Percentiles rank a stretch among this genome's conserved stretches.
Conservation (phyloP, 2,888 invertebrate genomes). For the Atethmia centrago region DNA sequence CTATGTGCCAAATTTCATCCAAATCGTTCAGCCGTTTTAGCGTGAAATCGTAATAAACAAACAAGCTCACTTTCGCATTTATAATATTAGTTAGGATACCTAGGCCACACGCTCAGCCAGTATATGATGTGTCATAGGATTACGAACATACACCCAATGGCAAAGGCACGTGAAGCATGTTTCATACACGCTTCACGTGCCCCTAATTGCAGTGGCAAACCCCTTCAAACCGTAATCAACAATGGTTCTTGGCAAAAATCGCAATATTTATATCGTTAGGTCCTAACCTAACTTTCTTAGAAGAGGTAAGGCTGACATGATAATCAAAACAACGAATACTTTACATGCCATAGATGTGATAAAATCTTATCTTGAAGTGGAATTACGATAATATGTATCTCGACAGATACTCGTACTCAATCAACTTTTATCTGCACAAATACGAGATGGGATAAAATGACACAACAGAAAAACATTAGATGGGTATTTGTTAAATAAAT, state of each 20-base stretch:
- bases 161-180: neutral
- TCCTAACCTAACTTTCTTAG: conserved; percentile 17
- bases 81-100: too few species aligned
- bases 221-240: neutral
- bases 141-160: neutral
- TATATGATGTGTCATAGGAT: neutral
- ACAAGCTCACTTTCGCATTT: too few species aligned
- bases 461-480: conserved; percentile 4
- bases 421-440: conserved; percentile 44
- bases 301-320: neutral
- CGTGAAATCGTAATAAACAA: too few species aligned
- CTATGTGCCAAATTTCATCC: too few species aligned
- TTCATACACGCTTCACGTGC: neutral
- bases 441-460: conserved; percentile 16
- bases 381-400: conserved; percentile 24
- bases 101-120: neutral
- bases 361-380: conserved; percentile 43
- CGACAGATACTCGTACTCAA: conserved; percentile 48
- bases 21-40: too few species aligned
- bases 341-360: conserved; percentile 7
- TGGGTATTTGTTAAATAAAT: neutral
- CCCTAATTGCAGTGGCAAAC: neutral
- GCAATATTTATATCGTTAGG: neutral
- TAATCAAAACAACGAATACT: neutral
- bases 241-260: neutral